Evolutionary conservation across 2,888 invertebrate genomes (phyloP).

Genomic region (Desoria tigrina): DNA sequence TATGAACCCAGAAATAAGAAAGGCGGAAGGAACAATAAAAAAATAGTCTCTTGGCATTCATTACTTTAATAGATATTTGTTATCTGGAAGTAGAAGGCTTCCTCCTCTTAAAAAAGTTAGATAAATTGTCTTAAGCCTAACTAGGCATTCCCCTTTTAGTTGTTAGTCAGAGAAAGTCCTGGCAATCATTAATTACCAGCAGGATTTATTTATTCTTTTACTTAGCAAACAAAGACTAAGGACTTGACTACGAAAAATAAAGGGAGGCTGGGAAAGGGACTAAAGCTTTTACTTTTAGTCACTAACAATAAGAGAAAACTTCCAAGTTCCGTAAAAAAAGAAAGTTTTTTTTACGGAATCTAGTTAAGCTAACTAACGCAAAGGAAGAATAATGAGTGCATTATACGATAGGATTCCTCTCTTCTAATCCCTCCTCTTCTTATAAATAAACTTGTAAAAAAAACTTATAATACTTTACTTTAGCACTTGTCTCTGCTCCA

Average conservation of each 20-base stretch:
- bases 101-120: constrained; percentile 1
- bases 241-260: no score
- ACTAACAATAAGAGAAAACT: constrained; percentile 4
- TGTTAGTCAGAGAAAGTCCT: neutral
- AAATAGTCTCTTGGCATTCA: constrained; percentile 34
- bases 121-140: no score
- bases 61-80: constrained; percentile 41
- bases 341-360: neutral
- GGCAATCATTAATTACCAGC: constrained; percentile 12
- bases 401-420: constrained; percentile 25
- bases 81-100: constrained; percentile 17
- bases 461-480: no score
- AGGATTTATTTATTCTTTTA: constrained; percentile 14
- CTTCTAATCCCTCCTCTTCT: constrained; percentile 14
- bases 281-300: constrained; percentile 14
- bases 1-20: constrained; percentile 33
- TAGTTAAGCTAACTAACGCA: constrained; percentile 25
- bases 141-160: neutral
- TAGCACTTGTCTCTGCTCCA: neutral
- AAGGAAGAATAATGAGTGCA: constrained; percentile 44
- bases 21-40: constrained; percentile 11
- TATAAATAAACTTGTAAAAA: neutral
- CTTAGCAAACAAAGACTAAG: constrained; percentile 11
- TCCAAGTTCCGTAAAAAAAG: neutral
- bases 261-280: no score